Evolutionary conservation across 2,888 invertebrate genomes (phyloP).

Genomic region (Heliconius charithonia): DNA sequence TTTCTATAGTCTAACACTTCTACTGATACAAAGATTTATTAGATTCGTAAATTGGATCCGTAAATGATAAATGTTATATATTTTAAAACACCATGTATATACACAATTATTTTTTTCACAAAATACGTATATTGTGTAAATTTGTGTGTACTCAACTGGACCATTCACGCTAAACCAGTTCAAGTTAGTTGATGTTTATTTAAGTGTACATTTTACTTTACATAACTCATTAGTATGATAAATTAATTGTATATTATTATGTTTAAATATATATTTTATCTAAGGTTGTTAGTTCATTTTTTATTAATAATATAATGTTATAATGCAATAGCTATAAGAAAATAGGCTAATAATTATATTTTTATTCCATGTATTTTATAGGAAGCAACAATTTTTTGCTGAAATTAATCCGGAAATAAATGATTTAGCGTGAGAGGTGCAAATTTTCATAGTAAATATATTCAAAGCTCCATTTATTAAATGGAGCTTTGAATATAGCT

Average conservation of each 20-base stretch:
- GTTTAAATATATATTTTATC: background rate
- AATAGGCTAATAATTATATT: background rate
- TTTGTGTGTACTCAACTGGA: slow-evolving; percentile 31
- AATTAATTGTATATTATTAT: background rate
- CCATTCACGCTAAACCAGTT: slow-evolving; percentile 36
- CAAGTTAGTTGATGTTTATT: background rate
- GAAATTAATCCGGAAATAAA: background rate
- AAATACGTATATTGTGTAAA: background rate
- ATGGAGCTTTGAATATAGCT: too few relatives aligned
- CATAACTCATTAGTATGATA: background rate
- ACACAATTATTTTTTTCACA: background rate
- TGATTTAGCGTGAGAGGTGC: slow-evolving; percentile 36
- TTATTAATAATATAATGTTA: background rate
- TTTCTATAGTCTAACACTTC: background rate
- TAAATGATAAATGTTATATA: background rate
- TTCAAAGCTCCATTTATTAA: slow-evolving; percentile 33
- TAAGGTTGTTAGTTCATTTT: background rate
- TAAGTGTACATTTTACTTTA: background rate
- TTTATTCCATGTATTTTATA: background rate
- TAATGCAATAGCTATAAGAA: background rate
- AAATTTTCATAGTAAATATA: slow-evolving; percentile 34
- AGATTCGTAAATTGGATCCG: background rate
- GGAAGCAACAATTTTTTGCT: background rate
- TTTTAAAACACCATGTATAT: slow-evolving; percentile 7
- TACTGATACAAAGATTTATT: too few relatives aligned